Percentiles rank a stretch among this genome's conserved stretches.
These are phyloP conservation scores for Antheraea assamensis DNA, from an alignment of 2,888 invertebrate species.

Conservation along the genomic window DNA sequence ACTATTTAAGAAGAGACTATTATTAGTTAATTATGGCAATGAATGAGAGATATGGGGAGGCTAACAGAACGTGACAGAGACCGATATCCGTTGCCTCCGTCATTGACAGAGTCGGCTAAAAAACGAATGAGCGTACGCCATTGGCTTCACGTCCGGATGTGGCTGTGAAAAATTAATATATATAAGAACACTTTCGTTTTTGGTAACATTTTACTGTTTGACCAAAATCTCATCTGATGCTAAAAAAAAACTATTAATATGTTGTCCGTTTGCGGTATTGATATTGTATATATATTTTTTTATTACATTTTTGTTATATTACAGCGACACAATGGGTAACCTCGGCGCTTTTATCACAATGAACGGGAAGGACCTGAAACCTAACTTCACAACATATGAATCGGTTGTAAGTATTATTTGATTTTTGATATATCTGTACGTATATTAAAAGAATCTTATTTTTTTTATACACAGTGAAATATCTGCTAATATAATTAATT, in stretches of 20 bases:
- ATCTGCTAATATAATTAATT: no score
- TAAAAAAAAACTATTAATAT: no score
- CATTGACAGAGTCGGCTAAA: conserved; percentile 89
- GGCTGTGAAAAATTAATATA: conserved; percentile 84
- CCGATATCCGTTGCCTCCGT: conserved; percentile 24
- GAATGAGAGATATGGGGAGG: conserved; percentile 8
- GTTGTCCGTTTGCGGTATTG: no score
- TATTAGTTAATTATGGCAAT: conserved; percentile 12
- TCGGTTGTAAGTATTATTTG: conserved; percentile 90
- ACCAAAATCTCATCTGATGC: no score
- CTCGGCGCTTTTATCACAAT: conserved; percentile 98
- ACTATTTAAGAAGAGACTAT: neutral
- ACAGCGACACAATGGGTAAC: conserved; percentile 99
- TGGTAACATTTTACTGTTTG: no score
- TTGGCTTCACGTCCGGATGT: conserved; percentile 98
- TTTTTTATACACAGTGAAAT: no score
- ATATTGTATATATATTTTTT: no score
- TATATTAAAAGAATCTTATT: no score
- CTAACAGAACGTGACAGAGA: conserved; percentile 26
- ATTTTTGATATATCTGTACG: neutral
- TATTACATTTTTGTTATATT: conserved; percentile 45
- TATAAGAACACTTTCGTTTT: neutral
- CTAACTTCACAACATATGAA: conserved; percentile 95
- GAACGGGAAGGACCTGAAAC: conserved; percentile 94
- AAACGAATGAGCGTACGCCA: conserved; percentile 96